These are phyloP conservation scores for Phyllostomus hastatus DNA, from an alignment of 2,113 vertebrate genomes.

Conservation along the genomic window DNA sequence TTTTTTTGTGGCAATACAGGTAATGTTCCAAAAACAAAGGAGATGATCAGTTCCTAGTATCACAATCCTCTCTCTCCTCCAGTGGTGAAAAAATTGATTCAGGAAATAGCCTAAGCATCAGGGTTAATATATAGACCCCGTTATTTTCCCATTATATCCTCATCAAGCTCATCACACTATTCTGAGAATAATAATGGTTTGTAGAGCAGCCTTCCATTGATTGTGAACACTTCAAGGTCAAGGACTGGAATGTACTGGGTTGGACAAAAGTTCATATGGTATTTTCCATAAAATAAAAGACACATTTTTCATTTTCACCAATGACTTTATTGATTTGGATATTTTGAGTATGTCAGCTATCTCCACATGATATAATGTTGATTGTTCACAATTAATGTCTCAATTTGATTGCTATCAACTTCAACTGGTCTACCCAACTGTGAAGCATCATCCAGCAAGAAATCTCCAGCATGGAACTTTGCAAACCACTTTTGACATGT, in stretches of 20 bases:
- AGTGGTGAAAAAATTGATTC: background rate
- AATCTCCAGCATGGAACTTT: too few species aligned
- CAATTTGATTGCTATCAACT: too few species aligned
- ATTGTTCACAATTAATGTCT: too few species aligned
- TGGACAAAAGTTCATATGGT: too few species aligned
- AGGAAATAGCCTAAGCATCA: background rate
- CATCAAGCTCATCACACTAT: background rate
- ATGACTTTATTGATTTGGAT: too few species aligned
- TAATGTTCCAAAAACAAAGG: constrained; percentile 55
- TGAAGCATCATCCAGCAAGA: too few species aligned
- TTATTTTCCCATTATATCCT: background rate
- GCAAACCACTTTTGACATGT: too few species aligned
- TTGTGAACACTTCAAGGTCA: background rate
- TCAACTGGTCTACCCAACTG: too few species aligned
- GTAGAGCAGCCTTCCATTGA: constrained; percentile 14
- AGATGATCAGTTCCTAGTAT: constrained; percentile 7
- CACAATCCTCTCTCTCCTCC: background rate
- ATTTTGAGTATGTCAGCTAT: too few species aligned
- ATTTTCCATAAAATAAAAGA: too few species aligned
- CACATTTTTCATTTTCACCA: too few species aligned
- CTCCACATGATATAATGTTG: too few species aligned
- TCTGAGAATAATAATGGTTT: background rate
- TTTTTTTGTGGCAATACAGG: constrained; percentile 23
- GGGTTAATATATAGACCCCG: background rate
- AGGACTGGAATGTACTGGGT: background rate